A percentile compares a stretch with the other conserved stretches of the same genome.
Evolutionary conservation across 2,888 invertebrate genomes (phyloP).

Genomic region (Lissonota sp.): DNA sequence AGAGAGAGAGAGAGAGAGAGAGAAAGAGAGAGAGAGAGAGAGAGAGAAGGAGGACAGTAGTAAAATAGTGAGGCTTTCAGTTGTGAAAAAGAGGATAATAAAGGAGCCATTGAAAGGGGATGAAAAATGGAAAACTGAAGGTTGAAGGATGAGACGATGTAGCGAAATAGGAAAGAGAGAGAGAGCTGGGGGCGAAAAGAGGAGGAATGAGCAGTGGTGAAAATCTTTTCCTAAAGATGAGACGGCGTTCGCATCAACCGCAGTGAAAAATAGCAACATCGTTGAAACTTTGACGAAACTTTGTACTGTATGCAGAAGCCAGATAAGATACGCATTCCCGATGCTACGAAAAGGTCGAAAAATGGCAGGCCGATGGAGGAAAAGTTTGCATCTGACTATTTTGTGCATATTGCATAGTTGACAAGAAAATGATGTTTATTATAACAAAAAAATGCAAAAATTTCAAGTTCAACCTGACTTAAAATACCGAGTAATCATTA

Average conservation of each 20-base stretch:
- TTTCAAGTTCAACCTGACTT: too few species aligned
- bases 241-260: constrained; percentile 1
- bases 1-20: constrained; percentile 28
- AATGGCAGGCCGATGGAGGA: constrained; percentile 1
- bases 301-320: constrained; percentile 28
- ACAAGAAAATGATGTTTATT: background rate
- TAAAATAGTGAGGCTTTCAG: background rate
- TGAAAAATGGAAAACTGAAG: constrained; percentile 19
- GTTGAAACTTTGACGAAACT: constrained; percentile 43
- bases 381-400: background rate
- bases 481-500: too few species aligned
- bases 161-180: constrained; percentile 21
- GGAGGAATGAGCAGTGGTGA: constrained; percentile 3
- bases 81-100: constrained; percentile 17
- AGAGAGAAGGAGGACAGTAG: background rate
- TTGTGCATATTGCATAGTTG: too few species aligned
- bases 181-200: background rate
- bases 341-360: constrained; percentile 1
- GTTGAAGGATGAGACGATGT: constrained; percentile 28
- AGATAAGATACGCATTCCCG: background rate
- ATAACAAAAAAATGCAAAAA: background rate
- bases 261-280: constrained; percentile 37
- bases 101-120: constrained; percentile 22
- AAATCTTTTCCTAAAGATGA: constrained; percentile 23
- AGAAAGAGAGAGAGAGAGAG: background rate